Evolutionary conservation across 1,140 invertebrate genomes (phyloP).

Genomic region (Holotrichia oblita): DNA sequence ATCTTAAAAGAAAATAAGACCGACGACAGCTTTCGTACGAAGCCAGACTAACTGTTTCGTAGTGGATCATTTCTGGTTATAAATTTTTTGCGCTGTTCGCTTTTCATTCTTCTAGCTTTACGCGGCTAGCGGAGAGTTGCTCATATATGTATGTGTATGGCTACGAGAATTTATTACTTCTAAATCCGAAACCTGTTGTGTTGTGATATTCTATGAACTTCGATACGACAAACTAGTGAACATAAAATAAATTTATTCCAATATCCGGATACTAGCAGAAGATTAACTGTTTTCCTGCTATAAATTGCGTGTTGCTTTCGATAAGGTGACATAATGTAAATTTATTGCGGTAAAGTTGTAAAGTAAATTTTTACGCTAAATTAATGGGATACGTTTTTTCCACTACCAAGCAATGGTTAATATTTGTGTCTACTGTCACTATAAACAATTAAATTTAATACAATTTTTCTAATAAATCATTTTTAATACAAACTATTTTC

Average conservation of each 20-base stretch:
- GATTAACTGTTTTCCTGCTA: not conserved
- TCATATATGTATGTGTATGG: not conserved
- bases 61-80: not conserved
- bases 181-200: slow-evolving; percentile 11
- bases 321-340: too few relatives aligned
- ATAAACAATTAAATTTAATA: too few relatives aligned
- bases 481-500: not conserved
- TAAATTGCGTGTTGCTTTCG: not conserved
- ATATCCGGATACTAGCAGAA: not conserved
- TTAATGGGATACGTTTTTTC: not conserved
- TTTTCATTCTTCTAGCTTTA: not conserved
- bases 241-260: slow-evolving; percentile 6
- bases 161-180: not conserved
- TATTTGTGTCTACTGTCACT: not conserved
- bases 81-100: not conserved
- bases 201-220: not conserved
- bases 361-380: not conserved
- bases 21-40: not conserved
- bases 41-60: not conserved
- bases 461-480: too few relatives aligned
- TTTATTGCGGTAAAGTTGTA: not conserved
- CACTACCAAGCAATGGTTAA: not conserved
- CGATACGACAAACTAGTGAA: not conserved
- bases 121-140: not conserved
- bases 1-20: slow-evolving; percentile 1